phyloP scores from a whole-genome alignment of 2,113 vertebrate species.

The Ploceus nigricollis region DNA sequence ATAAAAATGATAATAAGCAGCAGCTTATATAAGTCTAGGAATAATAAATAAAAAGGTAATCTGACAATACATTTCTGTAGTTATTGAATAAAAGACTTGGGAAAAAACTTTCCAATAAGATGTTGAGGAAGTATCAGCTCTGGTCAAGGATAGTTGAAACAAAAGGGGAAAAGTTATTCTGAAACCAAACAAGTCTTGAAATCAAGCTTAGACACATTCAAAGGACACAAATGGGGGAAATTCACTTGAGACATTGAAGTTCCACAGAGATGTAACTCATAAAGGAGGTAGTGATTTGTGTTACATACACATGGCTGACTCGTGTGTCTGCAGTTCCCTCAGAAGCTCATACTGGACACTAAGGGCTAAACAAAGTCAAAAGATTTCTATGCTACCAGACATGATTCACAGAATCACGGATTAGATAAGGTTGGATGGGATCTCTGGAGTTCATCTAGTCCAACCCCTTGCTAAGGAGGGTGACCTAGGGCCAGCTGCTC shows the following conservation, averaged over 20 bases:
- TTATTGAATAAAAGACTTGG: conserved; percentile 32
- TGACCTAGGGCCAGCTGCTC: background rate
- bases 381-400: background rate
- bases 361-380: background rate
- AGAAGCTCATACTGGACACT: background rate
- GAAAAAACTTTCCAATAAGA: background rate
- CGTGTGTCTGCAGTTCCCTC: background rate
- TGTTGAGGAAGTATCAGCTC: background rate
- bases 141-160: background rate
- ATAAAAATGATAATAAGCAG: conserved; percentile 71
- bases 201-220: background rate
- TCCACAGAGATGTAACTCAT: background rate
- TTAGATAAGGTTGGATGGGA: background rate
- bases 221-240: background rate
- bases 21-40: background rate
- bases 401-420: background rate
- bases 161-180: background rate
- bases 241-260: background rate
- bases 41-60: conserved; percentile 65
- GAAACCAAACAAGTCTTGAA: background rate
- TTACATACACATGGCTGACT: background rate
- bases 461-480: background rate
- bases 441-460: background rate
- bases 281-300: background rate
- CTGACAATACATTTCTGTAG: conserved; percentile 35